Percentiles rank a stretch among this genome's conserved stretches.
Conservation (phyloP, 2,888 invertebrate genomes). For the Acanthacorydalis orientalis region DNA sequence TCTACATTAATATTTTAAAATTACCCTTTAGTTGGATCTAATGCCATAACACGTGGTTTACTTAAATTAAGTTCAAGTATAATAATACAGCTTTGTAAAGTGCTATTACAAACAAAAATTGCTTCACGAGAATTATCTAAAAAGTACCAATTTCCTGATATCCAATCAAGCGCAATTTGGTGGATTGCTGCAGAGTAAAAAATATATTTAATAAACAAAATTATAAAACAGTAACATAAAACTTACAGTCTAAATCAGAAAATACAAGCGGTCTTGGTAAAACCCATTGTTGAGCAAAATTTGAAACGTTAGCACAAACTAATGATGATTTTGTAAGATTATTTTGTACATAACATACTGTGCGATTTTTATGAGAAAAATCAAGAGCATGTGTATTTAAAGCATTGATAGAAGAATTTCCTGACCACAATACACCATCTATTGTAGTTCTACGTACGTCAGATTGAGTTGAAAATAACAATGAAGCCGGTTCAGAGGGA, state of each 20-base stretch:
- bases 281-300: constrained; percentile 39
- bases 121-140: constrained; percentile 49
- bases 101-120: constrained; percentile 50
- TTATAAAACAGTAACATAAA: constrained; percentile 2
- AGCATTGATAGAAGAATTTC: constrained; percentile 23
- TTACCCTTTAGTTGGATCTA: constrained; percentile 61
- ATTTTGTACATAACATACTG: constrained; percentile 56
- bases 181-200: constrained; percentile 39
- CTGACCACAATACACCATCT: constrained; percentile 30
- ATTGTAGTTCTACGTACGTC: constrained; percentile 44
- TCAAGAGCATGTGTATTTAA: constrained; percentile 36
- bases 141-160: constrained; percentile 75
- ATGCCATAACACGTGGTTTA: constrained; percentile 55
- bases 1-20: constrained; percentile 9
- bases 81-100: constrained; percentile 47
- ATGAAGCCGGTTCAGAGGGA: constrained; percentile 37
- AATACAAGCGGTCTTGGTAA: constrained; percentile 42
- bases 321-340: constrained; percentile 35
- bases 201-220: neutral
- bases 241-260: constrained; percentile 44
- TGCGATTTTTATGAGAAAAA: constrained; percentile 47
- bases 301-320: constrained; percentile 47
- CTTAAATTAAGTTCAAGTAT: constrained; percentile 47
- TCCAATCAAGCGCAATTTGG: constrained; percentile 69
- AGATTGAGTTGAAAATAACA: constrained; percentile 49